A percentile compares a stretch with the other conserved stretches of the same genome.
These are phyloP conservation scores for Clunio marinus DNA, from an alignment of 2,888 invertebrate species.

Conservation along the genomic window DNA sequence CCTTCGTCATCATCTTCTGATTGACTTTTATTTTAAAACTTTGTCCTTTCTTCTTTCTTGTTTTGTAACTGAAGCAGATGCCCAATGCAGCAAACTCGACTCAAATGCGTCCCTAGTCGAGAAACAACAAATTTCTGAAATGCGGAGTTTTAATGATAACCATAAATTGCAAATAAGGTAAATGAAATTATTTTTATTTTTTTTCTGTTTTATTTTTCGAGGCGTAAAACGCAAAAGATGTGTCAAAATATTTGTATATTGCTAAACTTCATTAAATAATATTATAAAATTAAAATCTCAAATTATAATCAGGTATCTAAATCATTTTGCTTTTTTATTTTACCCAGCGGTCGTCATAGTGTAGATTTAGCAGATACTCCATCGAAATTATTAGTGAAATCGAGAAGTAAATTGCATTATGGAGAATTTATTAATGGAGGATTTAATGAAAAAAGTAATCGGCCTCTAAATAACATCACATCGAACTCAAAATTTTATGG, in stretches of 20 bases:
- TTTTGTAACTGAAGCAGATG: too few species aligned
- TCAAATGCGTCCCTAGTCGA: conserved; percentile 54
- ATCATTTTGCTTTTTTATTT: too few species aligned
- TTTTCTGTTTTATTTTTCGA: background rate
- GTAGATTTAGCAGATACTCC: conserved; percentile 50
- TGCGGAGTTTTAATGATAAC: conserved; percentile 40
- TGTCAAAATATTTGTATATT: too few species aligned
- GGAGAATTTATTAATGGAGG: conserved; percentile 18
- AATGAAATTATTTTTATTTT: conserved; percentile 27
- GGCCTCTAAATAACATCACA: conserved; percentile 32
- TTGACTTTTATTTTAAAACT: conserved; percentile 35
- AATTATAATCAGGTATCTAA: too few species aligned
- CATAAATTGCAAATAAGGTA: conserved; percentile 37
- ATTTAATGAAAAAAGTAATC: conserved; percentile 29
- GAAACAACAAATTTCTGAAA: conserved; percentile 56
- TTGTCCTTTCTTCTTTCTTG: background rate
- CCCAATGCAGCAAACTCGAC: conserved; percentile 53
- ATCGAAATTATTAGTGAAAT: conserved; percentile 46
- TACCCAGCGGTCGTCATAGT: conserved; percentile 44
- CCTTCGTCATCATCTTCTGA: conserved; percentile 17
- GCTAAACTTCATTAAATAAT: background rate
- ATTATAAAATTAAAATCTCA: too few species aligned
- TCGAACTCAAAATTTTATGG: conserved; percentile 48
- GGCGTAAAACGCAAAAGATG: background rate
- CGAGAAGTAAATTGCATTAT: conserved; percentile 34